phyloP scores from a whole-genome alignment of 1,140 invertebrate genomes.

The Melipona quadrifasciata region DNA sequence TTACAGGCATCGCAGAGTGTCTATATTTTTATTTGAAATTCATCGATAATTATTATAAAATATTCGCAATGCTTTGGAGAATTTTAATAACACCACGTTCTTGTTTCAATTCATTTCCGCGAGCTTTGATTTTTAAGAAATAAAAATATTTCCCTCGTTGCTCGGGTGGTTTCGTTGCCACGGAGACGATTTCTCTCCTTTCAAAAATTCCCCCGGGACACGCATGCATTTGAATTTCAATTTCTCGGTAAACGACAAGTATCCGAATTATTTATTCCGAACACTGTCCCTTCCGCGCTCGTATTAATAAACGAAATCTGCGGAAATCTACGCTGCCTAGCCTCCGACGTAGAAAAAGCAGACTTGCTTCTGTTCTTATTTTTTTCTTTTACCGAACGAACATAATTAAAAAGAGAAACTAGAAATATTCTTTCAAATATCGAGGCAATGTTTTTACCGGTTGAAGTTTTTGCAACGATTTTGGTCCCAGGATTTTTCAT shows the following conservation, averaged over 20 bases:
- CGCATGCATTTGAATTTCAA: slow-evolving; percentile 39
- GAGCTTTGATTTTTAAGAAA: background rate
- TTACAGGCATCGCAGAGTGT: background rate
- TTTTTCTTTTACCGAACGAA: background rate
- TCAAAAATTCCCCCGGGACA: background rate
- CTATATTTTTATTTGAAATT: background rate
- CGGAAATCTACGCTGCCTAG: background rate
- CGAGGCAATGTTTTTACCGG: background rate
- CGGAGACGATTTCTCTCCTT: background rate
- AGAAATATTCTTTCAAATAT: background rate
- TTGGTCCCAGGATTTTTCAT: background rate
- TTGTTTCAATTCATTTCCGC: background rate
- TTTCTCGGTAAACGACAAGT: slow-evolving; percentile 5
- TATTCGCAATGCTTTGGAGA: background rate
- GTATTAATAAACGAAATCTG: slow-evolving; percentile 15
- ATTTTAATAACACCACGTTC: background rate
- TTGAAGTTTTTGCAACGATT: background rate
- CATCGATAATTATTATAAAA: background rate
- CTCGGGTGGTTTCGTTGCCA: no score
- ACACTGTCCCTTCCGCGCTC: slow-evolving; percentile 1
- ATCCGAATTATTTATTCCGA: slow-evolving; percentile 38
- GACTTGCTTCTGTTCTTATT: background rate
- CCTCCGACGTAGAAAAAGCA: background rate
- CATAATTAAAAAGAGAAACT: no score
- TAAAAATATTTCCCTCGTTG: background rate